These are phyloP conservation scores for Bolinopsis microptera DNA, from an alignment of 37 sponge, comb jelly and placozoan species.

Conservation along the genomic window DNA sequence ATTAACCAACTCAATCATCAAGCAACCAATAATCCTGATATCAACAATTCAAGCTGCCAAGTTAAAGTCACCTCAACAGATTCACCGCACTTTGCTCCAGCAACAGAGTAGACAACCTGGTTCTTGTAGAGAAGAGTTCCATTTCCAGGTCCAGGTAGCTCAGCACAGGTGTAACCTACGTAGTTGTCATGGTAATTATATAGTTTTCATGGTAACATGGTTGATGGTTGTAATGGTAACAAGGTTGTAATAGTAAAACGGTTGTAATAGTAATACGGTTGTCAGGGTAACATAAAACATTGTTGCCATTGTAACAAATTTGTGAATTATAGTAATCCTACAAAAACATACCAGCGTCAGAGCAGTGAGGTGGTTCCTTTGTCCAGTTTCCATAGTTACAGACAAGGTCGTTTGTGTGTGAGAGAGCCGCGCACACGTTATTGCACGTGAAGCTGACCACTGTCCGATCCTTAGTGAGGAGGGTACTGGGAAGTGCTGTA, in stretches of 20 bases:
- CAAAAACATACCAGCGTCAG: constrained; percentile 52
- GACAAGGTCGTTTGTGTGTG: not conserved
- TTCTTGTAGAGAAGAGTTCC: constrained; percentile 45
- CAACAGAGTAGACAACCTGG: not conserved
- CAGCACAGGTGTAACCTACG: constrained; percentile 50
- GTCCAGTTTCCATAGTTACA: constrained; percentile 12
- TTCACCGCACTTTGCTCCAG: constrained; percentile 27
- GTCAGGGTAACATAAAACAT: no score
- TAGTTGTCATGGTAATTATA: not conserved
- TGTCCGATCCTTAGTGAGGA: not conserved
- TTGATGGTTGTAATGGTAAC: no score
- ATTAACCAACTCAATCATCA: no score
- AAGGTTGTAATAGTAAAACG: no score
- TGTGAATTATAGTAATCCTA: no score
- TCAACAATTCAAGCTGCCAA: no score
- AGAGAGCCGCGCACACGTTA: constrained; percentile 9
- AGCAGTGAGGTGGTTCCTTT: not conserved
- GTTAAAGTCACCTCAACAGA: constrained; percentile 43
- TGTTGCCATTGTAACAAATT: no score
- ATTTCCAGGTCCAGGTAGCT: constrained; percentile 30
- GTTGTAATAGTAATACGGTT: no score
- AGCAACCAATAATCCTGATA: no score
- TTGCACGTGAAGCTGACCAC: constrained; percentile 43
- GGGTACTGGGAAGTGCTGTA: constrained; percentile 13
- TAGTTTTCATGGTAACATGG: not conserved